These are phyloP conservation scores for Paramisgurnus dabryanus DNA, from an alignment of 2,113 vertebrate species.

Conservation along the genomic window DNA sequence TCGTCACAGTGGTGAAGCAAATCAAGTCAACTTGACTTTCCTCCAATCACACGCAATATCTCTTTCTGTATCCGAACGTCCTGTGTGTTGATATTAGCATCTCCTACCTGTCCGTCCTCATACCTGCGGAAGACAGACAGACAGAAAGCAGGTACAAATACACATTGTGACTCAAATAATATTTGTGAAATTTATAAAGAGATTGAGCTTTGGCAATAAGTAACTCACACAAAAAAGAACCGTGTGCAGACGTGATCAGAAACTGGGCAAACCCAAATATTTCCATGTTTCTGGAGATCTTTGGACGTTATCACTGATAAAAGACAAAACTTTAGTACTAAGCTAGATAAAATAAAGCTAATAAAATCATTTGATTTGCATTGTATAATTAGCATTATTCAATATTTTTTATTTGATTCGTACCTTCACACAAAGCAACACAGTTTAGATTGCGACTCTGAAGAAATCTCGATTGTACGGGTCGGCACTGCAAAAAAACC, in stretches of 20 bases:
- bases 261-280: constrained; percentile 95
- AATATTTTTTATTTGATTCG: constrained; percentile 4
- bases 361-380: background rate
- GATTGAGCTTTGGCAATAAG: background rate
- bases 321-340: background rate
- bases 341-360: background rate
- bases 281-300: constrained; percentile 92
- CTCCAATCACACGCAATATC: constrained; percentile 91
- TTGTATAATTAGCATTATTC: background rate
- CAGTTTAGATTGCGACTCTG: constrained; percentile 94
- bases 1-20: constrained; percentile 9
- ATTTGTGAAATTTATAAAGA: background rate
- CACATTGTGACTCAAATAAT: background rate
- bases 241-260: constrained; percentile 95
- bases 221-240: constrained; percentile 97
- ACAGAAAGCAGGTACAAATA: background rate
- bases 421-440: constrained; percentile 97
- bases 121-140: constrained; percentile 77
- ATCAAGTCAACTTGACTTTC: constrained; percentile 65
- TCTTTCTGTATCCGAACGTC: constrained; percentile 89
- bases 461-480: constrained; percentile 86
- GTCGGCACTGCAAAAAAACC: constrained; percentile 75
- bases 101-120: constrained; percentile 94
- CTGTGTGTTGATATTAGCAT: constrained; percentile 95
- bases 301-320: constrained; percentile 91